phyloP scores from a whole-genome alignment of 2,888 invertebrate genomes.

The Geotrupes spiniger region DNA sequence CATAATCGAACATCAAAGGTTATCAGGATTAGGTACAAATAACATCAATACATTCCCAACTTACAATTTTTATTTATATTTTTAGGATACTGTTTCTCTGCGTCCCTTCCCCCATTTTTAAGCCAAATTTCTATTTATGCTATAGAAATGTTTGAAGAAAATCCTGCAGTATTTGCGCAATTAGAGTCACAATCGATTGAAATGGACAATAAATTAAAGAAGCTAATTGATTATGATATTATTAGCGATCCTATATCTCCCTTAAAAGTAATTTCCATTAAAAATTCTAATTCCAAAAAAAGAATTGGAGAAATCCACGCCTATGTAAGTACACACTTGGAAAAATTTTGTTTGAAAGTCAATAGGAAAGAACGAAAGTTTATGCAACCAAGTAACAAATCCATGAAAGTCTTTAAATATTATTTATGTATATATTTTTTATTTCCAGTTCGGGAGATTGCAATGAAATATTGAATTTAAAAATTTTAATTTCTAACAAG shows the following conservation, averaged over 20 bases:
- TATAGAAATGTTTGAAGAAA: constrained; percentile 68
- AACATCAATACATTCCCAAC: constrained; percentile 2
- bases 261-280: constrained; percentile 28
- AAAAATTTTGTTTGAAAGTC: not conserved
- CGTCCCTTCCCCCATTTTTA: constrained; percentile 88
- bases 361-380: no score
- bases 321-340: constrained; percentile 23
- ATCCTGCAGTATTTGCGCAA: constrained; percentile 61
- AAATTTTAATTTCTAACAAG: no score
- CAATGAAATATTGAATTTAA: no score
- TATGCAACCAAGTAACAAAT: not conserved
- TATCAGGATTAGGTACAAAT: constrained; percentile 70
- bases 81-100: constrained; percentile 91
- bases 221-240: constrained; percentile 41
- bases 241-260: constrained; percentile 44
- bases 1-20: constrained; percentile 89
- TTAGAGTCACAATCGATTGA: constrained; percentile 59
- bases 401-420: not conserved
- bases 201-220: constrained; percentile 55
- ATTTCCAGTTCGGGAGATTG: no score
- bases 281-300: constrained; percentile 14
- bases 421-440: no score
- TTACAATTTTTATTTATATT: constrained; percentile 1
- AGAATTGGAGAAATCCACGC: constrained; percentile 32
- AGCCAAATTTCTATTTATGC: constrained; percentile 82